Evolutionary conservation across 2,888 invertebrate species (phyloP), one percentile per base, ranked within the genome.

Genomic region (Cosmia pyralina): DNA sequence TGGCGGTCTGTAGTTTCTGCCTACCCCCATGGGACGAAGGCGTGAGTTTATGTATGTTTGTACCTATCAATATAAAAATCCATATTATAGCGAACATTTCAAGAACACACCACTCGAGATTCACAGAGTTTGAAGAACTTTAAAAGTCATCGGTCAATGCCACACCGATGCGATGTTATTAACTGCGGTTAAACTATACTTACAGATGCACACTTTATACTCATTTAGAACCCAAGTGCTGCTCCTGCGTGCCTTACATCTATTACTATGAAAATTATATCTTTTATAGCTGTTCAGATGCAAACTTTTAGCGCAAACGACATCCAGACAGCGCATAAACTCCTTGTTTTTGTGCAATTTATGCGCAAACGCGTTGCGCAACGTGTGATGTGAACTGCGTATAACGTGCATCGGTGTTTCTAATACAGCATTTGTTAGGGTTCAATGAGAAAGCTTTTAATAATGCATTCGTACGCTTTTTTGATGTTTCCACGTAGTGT

Each of bases 111-210:
- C 64, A 22, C 60, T 81, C 44, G 28, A 73, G 69, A 57, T 73
- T 57, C 13, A 8, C 48, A 10, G 11, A 66, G 66, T 81, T 57
- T 22, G 63, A 60, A 66, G 68, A 70, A 71, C 73, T 78, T 81
- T 78, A 78, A 81, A 81, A 74, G 81, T 78, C 81, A 81, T 63
- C 63, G 71, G 81, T 81, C 82, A 81, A 69, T 78, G 82, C 78
- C 69, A 74, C 38, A 19, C 59, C 65, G 72, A 34, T 72, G 64
- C 65, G 72, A 34, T 72, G 64, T 58, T 81, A 77, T 77, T 62
- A 73, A 65, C 67, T 70, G 34, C n/a, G 8, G 17, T 53, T 66
- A 62, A 76, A 71, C 59, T 68, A 41, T 60, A 64, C 55, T 69
- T 71, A 77, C 19, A n/a, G 67, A 81, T 60, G 44, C 15, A 66